Base-by-base conservation (phyloP, 2,113 vertebrate genomes). In the Morone saxatilis region DNA sequence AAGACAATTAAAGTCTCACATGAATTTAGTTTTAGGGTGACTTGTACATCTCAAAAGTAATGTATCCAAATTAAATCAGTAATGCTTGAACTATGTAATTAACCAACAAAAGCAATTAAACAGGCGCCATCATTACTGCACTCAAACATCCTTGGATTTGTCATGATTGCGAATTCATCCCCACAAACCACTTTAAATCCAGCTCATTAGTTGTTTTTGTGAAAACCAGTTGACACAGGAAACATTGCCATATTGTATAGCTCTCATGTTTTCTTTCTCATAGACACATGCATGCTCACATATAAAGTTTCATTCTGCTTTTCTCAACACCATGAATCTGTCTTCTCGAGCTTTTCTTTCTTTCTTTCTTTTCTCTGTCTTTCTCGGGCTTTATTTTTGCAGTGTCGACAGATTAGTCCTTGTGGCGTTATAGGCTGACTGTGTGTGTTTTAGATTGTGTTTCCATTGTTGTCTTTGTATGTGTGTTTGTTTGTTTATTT, bases 301-400 rank as follows among this genome's bases (percentile, higher is more conserved):
- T 78, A 31, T 25, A 71, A 74, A 77, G 63, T 71, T 80, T 68
- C 68, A 77, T 89, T 89, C 61, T 88, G 85, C 83, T 71, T 66
- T 79, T 81, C 83, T 91, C 86, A 91, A 84, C 88, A 87, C 31
- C 31, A 70, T 41, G 63, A 66, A 72, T 82, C 57, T 83, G 68
- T 86, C 69, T 81, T 66, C 65, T 82, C 56, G 17, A 85, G 81
- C 80, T 51, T 83, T 85, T 75, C 61, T 74, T 72, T 83, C 11
- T 59, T 57, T 68, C 22, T 59, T 57, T 68, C 22, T 31, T n/a
- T 62, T 78, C 62, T 71, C 48, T 76, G 60, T 73, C 48, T 82
- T 78, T 78, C 69, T 60, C 36, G 47, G 10, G 51, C 75, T 86
- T 84, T 57, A 72, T 80, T 88, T 93, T 62, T 90, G 87, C 86